Evolutionary conservation across 2,797 vertebrate genomes (phyloP).

Genomic region (Catostomus latipinnis): DNA sequence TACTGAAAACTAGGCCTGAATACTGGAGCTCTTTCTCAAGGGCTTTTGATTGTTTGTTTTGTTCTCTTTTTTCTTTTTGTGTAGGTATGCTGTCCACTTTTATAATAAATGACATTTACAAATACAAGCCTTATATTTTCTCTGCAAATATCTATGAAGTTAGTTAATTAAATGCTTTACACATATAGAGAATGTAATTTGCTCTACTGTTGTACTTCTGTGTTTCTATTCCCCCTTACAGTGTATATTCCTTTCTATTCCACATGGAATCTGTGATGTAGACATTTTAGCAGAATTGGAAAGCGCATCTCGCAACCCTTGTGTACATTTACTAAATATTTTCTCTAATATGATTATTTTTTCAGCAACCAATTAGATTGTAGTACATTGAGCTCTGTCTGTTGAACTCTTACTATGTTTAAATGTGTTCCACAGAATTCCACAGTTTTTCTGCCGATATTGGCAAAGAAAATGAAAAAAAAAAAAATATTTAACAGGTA

Average conservation of each 20-base stretch:
- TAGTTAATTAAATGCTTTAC: background rate
- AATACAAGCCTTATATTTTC: slow-evolving; percentile 6
- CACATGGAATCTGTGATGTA: background rate
- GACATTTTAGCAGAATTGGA: no score
- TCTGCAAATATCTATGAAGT: slow-evolving; percentile 1
- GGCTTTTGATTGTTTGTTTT: slow-evolving; percentile 8
- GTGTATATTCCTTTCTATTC: no score
- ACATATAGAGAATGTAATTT: background rate
- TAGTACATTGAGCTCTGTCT: no score
- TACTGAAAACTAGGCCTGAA: background rate
- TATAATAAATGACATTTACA: slow-evolving; percentile 31
- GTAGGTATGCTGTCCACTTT: slow-evolving; percentile 28
- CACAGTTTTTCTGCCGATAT: background rate
- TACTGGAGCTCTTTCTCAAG: slow-evolving; percentile 10
- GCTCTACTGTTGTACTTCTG: slow-evolving; percentile 3
- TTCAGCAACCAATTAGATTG: no score
- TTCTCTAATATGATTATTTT: no score
- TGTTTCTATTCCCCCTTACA: background rate
- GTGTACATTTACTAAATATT: no score
- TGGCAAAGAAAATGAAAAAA: background rate
- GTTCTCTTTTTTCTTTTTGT: slow-evolving; percentile 27
- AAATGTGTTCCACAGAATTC: no score
- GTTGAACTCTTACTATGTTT: no score
- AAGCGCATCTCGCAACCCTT: no score
- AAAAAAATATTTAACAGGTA: background rate